Evolutionary conservation across 2,888 invertebrate genomes (phyloP), one percentile per base, ranked within the genome.

Genomic region (Sesamia inferens): DNA sequence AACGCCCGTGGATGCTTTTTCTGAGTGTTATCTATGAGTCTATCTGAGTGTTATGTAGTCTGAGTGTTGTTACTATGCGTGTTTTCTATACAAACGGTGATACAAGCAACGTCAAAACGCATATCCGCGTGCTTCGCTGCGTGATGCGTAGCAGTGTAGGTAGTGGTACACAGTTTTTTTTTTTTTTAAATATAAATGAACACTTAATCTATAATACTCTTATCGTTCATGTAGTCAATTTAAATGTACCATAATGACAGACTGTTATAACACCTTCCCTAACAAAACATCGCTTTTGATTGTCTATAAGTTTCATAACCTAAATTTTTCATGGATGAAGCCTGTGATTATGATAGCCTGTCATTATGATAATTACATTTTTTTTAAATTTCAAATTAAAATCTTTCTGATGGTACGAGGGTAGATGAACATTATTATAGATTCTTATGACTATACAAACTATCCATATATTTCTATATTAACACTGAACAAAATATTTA

Each of bases 401-500:
- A n/a, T 24, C 5, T 54, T 69, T 54, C 42, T 24, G 39, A 51
- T 70, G 39, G 39, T 39, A 70, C 3, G 3, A 54, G 13, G 16
- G 42, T 44, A 16, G 6, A 70, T 54, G 7, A 55, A 54, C n/a
- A 70, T 24, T 42, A 42, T n/a, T 24, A 24, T 24, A 70, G 55
- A 44, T 71, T 44, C 1, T 22, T 57, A 14, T 71, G 0, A 59
- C 10, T 70, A 16, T 10, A 71, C 0, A 13, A 55, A 57, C 2
- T 42, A 65, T 42, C 10, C 48, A 14, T 16, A 61, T 44, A 73
- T 22, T 51, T 72, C 42, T 59, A 16, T 24, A 42, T 14, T 14
- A 61, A 61, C 44, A 72, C n/a, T 48, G 16, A 39, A 24, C 39
- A 57, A 31, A 22, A 24, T 39, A 63, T 71, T 55, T 55, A 65